A percentile compares a stretch with the other conserved stretches of the same genome.
Conservation (phyloP, 1,140 invertebrate species). For the Polypedilum pembai region DNA sequence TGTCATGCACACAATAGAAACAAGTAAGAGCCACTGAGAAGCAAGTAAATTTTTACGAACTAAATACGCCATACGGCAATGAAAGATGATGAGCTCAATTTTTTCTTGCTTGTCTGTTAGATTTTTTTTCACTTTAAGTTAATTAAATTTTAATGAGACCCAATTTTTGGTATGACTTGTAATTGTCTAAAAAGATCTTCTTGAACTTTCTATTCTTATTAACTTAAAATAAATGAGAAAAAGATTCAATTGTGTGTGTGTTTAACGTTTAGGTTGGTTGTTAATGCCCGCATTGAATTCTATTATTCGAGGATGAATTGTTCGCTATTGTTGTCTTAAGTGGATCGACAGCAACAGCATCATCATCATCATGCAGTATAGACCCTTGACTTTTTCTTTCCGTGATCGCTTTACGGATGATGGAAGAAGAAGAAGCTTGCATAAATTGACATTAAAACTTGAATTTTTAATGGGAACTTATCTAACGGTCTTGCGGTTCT, state of each 20-base stretch:
- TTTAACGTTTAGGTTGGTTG: neutral
- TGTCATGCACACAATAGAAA: neutral
- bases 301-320: neutral
- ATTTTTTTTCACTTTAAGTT: neutral
- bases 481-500: too few relatives aligned
- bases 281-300: constrained; percentile 26
- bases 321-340: neutral
- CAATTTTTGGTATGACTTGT: neutral
- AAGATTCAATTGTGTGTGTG: neutral
- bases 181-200: constrained; percentile 2
- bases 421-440: neutral
- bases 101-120: neutral
- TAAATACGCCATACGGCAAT: constrained; percentile 7
- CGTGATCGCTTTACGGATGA: neutral
- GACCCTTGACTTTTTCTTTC: neutral
- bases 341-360: neutral
- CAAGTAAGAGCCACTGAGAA: too few relatives aligned
- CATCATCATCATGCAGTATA: neutral
- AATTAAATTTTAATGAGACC: constrained; percentile 10
- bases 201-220: constrained; percentile 1
- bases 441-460: too few relatives aligned
- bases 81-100: constrained; percentile 15
- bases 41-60: neutral
- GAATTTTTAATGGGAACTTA: too few relatives aligned
- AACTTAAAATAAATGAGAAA: neutral